Conservation (phyloP, 2,113 vertebrate genomes). For the Pithys albifrons region DNA sequence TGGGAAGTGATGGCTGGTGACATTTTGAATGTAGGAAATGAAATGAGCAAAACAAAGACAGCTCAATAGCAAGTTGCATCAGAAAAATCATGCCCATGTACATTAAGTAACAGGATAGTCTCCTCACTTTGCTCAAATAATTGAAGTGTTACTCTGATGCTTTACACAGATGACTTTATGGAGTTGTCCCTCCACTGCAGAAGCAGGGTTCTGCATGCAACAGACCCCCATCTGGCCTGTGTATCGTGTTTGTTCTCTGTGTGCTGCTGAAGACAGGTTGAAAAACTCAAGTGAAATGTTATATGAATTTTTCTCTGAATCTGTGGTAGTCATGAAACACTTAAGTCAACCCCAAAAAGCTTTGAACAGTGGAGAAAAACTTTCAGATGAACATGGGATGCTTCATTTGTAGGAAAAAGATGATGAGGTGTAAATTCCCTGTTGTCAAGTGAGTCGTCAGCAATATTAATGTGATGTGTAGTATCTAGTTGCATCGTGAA, state of each 20-base stretch:
- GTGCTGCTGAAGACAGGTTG: not conserved
- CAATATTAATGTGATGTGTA: not conserved
- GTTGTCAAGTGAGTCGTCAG: not conserved
- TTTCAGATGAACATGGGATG: not conserved
- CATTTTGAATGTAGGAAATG: slow-evolving; percentile 28
- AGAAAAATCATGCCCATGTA: not conserved
- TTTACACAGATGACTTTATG: not conserved
- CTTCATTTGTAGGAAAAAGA: not conserved
- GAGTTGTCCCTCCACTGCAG: not conserved
- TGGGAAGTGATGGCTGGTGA: slow-evolving; percentile 30
- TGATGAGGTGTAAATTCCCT: not conserved
- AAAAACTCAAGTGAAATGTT: not conserved
- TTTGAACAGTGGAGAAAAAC: not conserved
- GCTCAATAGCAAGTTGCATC: not conserved
- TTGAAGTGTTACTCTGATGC: not conserved
- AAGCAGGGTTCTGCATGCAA: not conserved
- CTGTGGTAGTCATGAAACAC: not conserved
- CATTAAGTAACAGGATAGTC: not conserved
- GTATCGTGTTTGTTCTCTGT: not conserved
- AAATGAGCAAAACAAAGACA: slow-evolving; percentile 3
- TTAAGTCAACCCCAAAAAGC: not conserved
- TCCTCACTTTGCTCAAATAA: not conserved
- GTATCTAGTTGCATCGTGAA: not conserved
- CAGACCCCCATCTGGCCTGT: not conserved
- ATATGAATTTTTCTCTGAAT: not conserved